Evolutionary conservation across 2,888 invertebrate species (phyloP).

Genomic region (Yponomeuta plumbellus): DNA sequence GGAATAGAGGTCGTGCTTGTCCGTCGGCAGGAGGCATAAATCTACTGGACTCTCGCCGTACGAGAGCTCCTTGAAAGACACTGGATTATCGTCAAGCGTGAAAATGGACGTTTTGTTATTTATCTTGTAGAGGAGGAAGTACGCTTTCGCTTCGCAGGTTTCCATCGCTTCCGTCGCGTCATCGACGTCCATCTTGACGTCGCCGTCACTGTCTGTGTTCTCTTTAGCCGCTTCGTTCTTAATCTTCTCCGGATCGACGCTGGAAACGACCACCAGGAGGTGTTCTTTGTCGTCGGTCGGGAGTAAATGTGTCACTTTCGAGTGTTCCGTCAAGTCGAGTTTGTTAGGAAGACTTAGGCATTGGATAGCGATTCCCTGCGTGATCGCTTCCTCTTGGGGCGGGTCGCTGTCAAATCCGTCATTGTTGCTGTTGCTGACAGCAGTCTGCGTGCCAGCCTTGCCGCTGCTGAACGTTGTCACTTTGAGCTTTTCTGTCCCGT

Average conservation of each 20-base stretch:
- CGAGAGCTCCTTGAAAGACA: constrained; percentile 77
- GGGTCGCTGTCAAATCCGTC: constrained; percentile 72
- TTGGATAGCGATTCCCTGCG: constrained; percentile 73
- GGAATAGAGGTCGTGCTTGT: constrained; percentile 73
- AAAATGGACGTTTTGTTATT: constrained; percentile 54
- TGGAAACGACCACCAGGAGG: constrained; percentile 77
- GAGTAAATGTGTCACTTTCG: constrained; percentile 78
- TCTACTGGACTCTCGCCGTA: constrained; percentile 82
- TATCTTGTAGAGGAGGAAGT: constrained; percentile 59
- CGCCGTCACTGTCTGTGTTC: constrained; percentile 52
- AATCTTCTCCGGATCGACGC: constrained; percentile 49
- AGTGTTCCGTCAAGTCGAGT: constrained; percentile 63
- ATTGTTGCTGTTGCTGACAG: constrained; percentile 54
- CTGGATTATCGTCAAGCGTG: constrained; percentile 76
- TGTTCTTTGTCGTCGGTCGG: constrained; percentile 83
- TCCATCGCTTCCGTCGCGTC: constrained; percentile 43
- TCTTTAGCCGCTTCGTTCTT: constrained; percentile 38
- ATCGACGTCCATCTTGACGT: constrained; percentile 67
- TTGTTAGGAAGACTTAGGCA: constrained; percentile 73
- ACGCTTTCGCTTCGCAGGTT: constrained; percentile 51
- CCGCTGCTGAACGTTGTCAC: constrained; percentile 50
- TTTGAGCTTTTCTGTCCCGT: constrained; percentile 59
- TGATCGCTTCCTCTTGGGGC: constrained; percentile 56
- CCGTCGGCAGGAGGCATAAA: constrained; percentile 79
- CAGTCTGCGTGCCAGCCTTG: constrained; percentile 57